phyloP scores from a whole-genome alignment of 1,140 invertebrate genomes.

The Delia radicum region DNA sequence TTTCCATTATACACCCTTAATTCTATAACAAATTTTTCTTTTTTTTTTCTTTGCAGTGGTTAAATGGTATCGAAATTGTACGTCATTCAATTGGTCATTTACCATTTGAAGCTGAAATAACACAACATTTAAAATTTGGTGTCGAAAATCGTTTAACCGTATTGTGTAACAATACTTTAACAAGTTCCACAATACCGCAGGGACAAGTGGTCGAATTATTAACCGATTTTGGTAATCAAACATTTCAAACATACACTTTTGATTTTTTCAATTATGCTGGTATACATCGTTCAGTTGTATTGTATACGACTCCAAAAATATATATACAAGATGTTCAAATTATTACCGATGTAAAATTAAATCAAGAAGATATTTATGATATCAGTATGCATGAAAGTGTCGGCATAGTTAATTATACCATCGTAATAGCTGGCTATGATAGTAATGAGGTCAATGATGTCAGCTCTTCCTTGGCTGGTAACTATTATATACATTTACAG shows the following conservation, averaged over 20 bases:
- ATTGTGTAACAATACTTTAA: conserved; percentile 89
- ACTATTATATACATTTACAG: conserved; percentile 29
- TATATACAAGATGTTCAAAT: conserved; percentile 84
- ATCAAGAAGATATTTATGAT: conserved; percentile 30
- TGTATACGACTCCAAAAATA: conserved; percentile 80
- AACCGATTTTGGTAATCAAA: conserved; percentile 66
- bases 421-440: conserved; percentile 28
- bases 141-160: conserved; percentile 81
- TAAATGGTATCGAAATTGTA: conserved; percentile 78
- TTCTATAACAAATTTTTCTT: not conserved
- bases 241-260: conserved; percentile 83
- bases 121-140: conserved; percentile 66
- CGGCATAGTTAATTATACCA: conserved; percentile 54
- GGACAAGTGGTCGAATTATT: conserved; percentile 62
- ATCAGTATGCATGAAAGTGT: conserved; percentile 28
- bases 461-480: not conserved
- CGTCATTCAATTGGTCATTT: conserved; percentile 92
- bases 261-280: conserved; percentile 99
- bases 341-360: conserved; percentile 62
- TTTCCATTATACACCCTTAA: too few species aligned
- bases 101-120: conserved; percentile 87
- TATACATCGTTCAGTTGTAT: conserved; percentile 85
- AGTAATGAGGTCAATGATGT: not conserved
- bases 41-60: conserved; percentile 64
- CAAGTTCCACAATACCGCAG: conserved; percentile 78